A percentile compares a stretch with the other conserved stretches of the same genome.
These are phyloP conservation scores for Lasius platythorax DNA, from an alignment of 2,888 invertebrate species.

Conservation along the genomic window DNA sequence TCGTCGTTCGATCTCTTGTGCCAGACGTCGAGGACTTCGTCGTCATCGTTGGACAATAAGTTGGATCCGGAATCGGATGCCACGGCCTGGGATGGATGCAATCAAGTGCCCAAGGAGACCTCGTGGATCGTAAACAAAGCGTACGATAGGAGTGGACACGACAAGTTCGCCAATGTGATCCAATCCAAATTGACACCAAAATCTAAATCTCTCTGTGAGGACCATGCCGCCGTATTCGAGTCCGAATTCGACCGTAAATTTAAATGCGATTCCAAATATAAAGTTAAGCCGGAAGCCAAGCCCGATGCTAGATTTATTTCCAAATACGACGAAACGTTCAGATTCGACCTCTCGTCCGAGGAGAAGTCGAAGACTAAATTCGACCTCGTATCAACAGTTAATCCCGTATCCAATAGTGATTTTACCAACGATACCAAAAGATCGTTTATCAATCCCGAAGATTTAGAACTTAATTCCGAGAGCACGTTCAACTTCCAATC, in stretches of 20 bases:
- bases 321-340: conserved; percentile 27
- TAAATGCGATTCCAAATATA: conserved; percentile 3
- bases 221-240: background rate
- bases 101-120: conserved; percentile 35
- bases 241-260: conserved; percentile 13
- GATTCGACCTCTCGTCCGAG: conserved; percentile 1
- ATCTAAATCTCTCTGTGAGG: background rate
- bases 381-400: conserved; percentile 13
- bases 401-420: background rate
- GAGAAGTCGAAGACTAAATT: conserved; percentile 19
- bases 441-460: background rate
- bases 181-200: conserved; percentile 11
- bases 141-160: background rate
- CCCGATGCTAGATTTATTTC: conserved; percentile 18
- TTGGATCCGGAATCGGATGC: background rate
- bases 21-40: conserved; percentile 38
- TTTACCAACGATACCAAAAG: background rate
- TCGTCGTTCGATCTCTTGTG: conserved; percentile 78
- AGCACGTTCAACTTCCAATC: background rate
- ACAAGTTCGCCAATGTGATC: conserved; percentile 9
- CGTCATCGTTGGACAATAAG: conserved; percentile 26
- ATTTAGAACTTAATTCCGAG: conserved; percentile 18
- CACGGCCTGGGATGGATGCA: conserved; percentile 26
- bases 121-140: conserved; percentile 44
- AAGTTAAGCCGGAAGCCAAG: background rate